These are phyloP conservation scores for Bergia puertoricense DNA, from an alignment of 92 coral and sea anemone species.

Conservation along the genomic window DNA sequence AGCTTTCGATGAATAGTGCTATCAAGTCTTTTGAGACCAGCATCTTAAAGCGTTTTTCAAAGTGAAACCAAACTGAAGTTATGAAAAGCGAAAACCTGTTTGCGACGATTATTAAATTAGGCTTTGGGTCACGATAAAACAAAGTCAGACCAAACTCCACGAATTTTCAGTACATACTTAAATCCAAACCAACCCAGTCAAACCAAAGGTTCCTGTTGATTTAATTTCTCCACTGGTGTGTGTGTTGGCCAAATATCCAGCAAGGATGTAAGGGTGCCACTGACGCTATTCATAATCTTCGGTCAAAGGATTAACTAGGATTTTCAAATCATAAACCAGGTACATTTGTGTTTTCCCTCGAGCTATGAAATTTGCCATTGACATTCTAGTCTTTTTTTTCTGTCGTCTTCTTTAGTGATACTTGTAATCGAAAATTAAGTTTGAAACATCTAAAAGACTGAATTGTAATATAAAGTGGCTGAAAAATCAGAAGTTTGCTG, in stretches of 20 bases:
- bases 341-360: neutral
- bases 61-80: neutral
- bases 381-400: neutral
- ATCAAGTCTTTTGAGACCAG: neutral
- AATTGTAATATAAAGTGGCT: neutral
- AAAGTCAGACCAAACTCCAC: neutral
- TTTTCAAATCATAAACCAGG: neutral
- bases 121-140: neutral
- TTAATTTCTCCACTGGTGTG: neutral
- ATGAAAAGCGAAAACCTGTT: neutral
- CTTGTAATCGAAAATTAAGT: no score
- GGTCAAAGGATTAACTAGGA: neutral
- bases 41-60: no score
- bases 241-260: neutral
- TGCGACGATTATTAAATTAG: neutral
- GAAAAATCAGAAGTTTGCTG: neutral
- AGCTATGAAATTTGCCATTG: neutral
- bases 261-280: neutral
- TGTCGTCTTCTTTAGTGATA: no score
- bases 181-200: neutral
- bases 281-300: neutral
- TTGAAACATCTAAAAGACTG: neutral
- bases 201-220: neutral
- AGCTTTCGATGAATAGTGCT: neutral
- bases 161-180: neutral